phyloP scores from a whole-genome alignment of 2,113 vertebrate species.

The Dicentrarchus labrax region DNA sequence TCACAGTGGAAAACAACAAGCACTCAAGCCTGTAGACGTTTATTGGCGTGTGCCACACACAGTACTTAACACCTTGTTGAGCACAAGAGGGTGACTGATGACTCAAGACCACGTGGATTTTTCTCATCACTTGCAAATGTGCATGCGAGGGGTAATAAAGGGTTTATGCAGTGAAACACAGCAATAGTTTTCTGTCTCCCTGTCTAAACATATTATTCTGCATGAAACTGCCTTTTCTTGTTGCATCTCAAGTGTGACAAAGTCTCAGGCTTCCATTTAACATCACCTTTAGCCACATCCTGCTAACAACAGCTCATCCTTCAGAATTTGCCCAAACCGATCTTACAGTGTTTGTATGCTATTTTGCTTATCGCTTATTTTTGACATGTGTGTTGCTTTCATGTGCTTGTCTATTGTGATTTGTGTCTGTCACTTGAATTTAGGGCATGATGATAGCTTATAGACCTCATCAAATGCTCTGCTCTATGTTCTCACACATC shows the following conservation, averaged over 20 bases:
- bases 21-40: conserved; percentile 36
- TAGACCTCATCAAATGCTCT: conserved; percentile 40
- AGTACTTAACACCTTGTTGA: conserved; percentile 49
- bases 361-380: background rate
- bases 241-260: background rate
- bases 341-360: background rate
- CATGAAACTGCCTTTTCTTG: background rate
- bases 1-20: conserved; percentile 36
- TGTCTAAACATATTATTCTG: background rate
- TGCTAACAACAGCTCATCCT: background rate
- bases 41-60: conserved; percentile 41
- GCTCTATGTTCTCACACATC: conserved; percentile 35
- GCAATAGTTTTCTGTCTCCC: background rate
- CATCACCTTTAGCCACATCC: background rate
- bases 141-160: conserved; percentile 31
- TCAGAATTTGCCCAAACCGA: background rate
- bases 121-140: conserved; percentile 20
- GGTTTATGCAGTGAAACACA: conserved; percentile 1
- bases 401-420: conserved; percentile 31
- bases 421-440: conserved; percentile 36
- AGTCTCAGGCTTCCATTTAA: background rate
- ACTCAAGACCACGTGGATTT: conserved; percentile 8
- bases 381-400: background rate
- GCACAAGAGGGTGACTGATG: conserved; percentile 48
- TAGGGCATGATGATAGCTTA: conserved; percentile 37